These are phyloP conservation scores for Sciurus vulgaris DNA, from an alignment of 2,797 vertebrate genomes.

Conservation along the genomic window DNA sequence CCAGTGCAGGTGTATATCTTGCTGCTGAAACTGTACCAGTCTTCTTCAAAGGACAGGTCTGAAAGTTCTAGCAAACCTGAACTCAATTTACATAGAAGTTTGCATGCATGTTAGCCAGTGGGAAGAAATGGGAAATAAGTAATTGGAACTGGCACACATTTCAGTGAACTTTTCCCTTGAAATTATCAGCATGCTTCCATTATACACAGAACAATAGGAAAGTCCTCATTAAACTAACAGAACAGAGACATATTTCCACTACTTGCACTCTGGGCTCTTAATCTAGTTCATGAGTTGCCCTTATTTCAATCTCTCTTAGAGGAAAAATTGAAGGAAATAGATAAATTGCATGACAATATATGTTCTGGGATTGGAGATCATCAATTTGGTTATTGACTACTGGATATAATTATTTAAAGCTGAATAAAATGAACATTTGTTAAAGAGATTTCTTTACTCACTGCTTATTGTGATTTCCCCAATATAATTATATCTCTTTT, in stretches of 20 bases:
- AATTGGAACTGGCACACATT: conserved; percentile 59
- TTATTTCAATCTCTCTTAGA: conserved; percentile 17
- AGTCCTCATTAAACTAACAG: conserved; percentile 52
- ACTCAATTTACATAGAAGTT: conserved; percentile 45
- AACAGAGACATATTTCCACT: not conserved
- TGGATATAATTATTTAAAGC: conserved; percentile 46
- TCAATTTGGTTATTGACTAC: conserved; percentile 1
- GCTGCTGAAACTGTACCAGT: not conserved
- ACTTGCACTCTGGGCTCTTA: conserved; percentile 32
- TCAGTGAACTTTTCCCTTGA: conserved; percentile 67
- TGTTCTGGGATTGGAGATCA: conserved; percentile 12
- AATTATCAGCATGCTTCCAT: conserved; percentile 50
- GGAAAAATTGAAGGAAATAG: conserved; percentile 21
- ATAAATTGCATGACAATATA: not conserved
- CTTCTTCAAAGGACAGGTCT: not conserved
- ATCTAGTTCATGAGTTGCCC: not conserved
- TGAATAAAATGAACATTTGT: not conserved
- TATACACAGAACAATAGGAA: conserved; percentile 63
- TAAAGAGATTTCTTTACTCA: not conserved
- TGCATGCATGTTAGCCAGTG: conserved; percentile 22
- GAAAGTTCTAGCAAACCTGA: conserved; percentile 11
- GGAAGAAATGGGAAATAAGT: conserved; percentile 25
- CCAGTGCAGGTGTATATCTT: not conserved
- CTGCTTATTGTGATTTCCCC: conserved; percentile 9
- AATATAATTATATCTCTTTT: not conserved